These are phyloP conservation scores for Drosophila antonietae DNA, from an alignment of 2,888 invertebrate species.

Conservation along the genomic window DNA sequence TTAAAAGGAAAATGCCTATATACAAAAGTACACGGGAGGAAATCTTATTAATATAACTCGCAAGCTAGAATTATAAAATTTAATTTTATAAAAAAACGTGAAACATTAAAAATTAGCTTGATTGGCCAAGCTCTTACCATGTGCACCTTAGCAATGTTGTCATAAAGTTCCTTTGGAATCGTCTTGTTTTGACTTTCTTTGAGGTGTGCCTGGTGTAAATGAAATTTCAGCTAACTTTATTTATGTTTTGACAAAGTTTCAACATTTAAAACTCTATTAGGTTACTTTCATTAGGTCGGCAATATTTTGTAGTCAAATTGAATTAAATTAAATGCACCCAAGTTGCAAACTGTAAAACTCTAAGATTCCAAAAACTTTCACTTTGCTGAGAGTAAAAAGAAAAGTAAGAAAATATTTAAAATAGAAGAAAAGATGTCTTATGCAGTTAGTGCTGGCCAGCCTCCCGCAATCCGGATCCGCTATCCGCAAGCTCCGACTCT, in stretches of 20 bases:
- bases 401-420: slow-evolving; percentile 3
- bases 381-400: slow-evolving; percentile 14
- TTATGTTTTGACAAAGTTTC: slow-evolving; percentile 32
- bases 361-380: slow-evolving; percentile 60
- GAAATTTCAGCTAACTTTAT: slow-evolving; percentile 21
- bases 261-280: slow-evolving; percentile 46
- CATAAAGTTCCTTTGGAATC: background rate
- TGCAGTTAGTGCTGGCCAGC: slow-evolving; percentile 30
- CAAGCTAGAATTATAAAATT: background rate
- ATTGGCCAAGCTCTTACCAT: background rate
- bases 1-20: too few species aligned
- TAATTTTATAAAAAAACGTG: background rate
- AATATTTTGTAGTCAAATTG: slow-evolving; percentile 72
- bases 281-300: slow-evolving; percentile 50
- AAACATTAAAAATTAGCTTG: background rate
- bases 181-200: background rate
- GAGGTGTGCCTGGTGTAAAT: slow-evolving; percentile 12
- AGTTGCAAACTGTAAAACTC: slow-evolving; percentile 41
- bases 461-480: background rate
- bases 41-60: too few species aligned
- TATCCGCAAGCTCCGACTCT: background rate
- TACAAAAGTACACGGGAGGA: too few species aligned
- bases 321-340: slow-evolving; percentile 70
- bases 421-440: slow-evolving; percentile 56
- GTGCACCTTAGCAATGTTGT: background rate